phyloP scores from a whole-genome alignment of 1,140 invertebrate genomes.

The Drosophila virilis region DNA sequence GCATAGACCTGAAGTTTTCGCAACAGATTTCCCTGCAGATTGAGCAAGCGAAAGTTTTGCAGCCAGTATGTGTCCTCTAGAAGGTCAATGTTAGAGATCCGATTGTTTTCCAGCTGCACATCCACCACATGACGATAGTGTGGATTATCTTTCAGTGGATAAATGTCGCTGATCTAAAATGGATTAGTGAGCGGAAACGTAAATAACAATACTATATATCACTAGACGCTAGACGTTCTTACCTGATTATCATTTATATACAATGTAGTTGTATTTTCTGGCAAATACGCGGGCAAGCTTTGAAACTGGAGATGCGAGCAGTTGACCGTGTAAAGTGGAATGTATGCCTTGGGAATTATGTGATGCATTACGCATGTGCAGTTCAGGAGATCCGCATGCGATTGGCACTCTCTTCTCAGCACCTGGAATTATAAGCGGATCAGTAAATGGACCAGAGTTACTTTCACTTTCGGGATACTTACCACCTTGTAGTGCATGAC shows the following conservation, averaged over 20 bases:
- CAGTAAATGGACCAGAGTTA: too few relatives aligned
- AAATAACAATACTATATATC: neutral
- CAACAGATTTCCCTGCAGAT: slow-evolving; percentile 89
- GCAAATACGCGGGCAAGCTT: slow-evolving; percentile 66
- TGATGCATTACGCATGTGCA: slow-evolving; percentile 74
- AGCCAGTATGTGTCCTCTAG: slow-evolving; percentile 92
- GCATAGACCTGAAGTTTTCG: slow-evolving; percentile 91
- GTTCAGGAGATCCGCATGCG: slow-evolving; percentile 68
- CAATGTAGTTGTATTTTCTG: slow-evolving; percentile 74
- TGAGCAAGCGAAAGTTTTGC: slow-evolving; percentile 89
- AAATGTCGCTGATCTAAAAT: slow-evolving; percentile 87
- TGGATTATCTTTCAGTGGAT: slow-evolving; percentile 87
- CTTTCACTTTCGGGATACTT: slow-evolving; percentile 28
- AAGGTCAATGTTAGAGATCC: slow-evolving; percentile 88
- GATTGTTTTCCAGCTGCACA: slow-evolving; percentile 91
- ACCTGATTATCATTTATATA: slow-evolving; percentile 76
- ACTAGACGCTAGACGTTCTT: neutral
- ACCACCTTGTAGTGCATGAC: slow-evolving; percentile 86
- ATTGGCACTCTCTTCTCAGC: slow-evolving; percentile 61
- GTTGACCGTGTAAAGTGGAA: slow-evolving; percentile 85
- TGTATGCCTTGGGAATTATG: slow-evolving; percentile 70
- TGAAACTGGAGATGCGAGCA: slow-evolving; percentile 69
- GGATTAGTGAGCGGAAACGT: neutral
- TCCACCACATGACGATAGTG: slow-evolving; percentile 88
- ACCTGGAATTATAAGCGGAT: slow-evolving; percentile 29